These are phyloP conservation scores for Ancistrus triradiatus DNA, from an alignment of 2,113 vertebrate species.

Conservation along the genomic window DNA sequence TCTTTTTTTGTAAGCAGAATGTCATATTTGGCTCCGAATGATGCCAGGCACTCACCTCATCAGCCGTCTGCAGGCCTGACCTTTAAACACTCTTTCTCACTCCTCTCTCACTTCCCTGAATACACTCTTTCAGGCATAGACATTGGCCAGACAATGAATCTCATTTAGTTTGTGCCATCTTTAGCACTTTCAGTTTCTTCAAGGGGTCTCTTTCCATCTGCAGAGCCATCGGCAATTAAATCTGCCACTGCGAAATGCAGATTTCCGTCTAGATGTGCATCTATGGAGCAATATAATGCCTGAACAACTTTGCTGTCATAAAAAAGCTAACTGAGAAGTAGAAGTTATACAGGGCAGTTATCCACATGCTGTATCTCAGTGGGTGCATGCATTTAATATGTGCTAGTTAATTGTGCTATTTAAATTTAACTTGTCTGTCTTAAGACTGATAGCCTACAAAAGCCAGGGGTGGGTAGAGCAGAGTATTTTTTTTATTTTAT, in stretches of 20 bases:
- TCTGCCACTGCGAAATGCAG: constrained; percentile 19
- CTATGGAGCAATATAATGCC: not conserved
- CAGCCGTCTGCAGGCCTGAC: constrained; percentile 62
- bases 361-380: no score
- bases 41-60: constrained; percentile 58
- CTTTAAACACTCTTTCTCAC: constrained; percentile 61
- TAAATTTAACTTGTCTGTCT: no score
- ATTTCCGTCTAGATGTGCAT: constrained; percentile 7
- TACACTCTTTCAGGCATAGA: constrained; percentile 60
- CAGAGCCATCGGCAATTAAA: constrained; percentile 29
- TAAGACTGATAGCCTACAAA: no score
- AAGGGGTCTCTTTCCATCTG: constrained; percentile 13
- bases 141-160: constrained; percentile 61
- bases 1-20: constrained; percentile 42
- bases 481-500: no score
- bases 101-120: constrained; percentile 60
- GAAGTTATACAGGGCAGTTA: no score
- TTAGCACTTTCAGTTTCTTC: constrained; percentile 39
- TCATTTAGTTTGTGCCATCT: constrained; percentile 60
- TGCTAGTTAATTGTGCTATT: no score
- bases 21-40: constrained; percentile 51
- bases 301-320: no score
- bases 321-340: not conserved
- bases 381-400: no score
- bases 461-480: no score